A percentile compares a stretch with the other conserved stretches of the same genome.
These are phyloP conservation scores for Heliconius hermathena DNA, from an alignment of 1,140 invertebrate genomes.

Conservation along the genomic window DNA sequence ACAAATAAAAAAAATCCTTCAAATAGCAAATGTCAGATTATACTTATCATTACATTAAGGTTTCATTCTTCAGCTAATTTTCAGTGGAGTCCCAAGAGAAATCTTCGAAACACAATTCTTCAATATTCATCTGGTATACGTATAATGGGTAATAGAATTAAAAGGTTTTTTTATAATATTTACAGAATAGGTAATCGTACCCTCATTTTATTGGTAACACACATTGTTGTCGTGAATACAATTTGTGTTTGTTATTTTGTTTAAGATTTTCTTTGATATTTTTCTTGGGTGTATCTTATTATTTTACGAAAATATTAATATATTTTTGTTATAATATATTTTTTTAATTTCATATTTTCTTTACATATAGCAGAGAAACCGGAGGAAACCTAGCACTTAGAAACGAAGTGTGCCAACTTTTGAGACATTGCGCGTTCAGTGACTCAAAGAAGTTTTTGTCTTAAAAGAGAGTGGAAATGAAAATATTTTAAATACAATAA, in stretches of 20 bases:
- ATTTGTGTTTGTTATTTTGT: not conserved
- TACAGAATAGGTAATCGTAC: not conserved
- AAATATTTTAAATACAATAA: no score
- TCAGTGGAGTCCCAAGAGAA: slow-evolving; percentile 1
- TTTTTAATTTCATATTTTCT: no score
- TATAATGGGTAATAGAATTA: slow-evolving; percentile 5
- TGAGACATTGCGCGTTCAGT: no score
- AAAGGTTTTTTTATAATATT: slow-evolving; percentile 1
- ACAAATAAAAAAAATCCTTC: not conserved
- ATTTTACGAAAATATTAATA: not conserved
- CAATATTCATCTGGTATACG: not conserved
- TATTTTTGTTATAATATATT: not conserved
- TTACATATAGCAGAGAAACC: no score
- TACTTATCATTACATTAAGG: slow-evolving; percentile 2
- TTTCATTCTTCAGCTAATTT: not conserved
- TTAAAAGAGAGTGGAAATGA: no score
- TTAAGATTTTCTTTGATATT: not conserved
- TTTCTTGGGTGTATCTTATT: not conserved
- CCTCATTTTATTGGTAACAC: not conserved
- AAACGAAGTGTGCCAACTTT: no score
- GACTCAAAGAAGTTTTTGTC: no score
- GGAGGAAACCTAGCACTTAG: no score
- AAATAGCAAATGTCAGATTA: slow-evolving; percentile 1
- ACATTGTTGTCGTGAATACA: not conserved
- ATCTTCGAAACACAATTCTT: slow-evolving; percentile 16